Percentiles rank a stretch among this genome's conserved stretches.
Evolutionary conservation across 2,888 invertebrate genomes (phyloP).

Genomic region (Rotaria sp.): DNA sequence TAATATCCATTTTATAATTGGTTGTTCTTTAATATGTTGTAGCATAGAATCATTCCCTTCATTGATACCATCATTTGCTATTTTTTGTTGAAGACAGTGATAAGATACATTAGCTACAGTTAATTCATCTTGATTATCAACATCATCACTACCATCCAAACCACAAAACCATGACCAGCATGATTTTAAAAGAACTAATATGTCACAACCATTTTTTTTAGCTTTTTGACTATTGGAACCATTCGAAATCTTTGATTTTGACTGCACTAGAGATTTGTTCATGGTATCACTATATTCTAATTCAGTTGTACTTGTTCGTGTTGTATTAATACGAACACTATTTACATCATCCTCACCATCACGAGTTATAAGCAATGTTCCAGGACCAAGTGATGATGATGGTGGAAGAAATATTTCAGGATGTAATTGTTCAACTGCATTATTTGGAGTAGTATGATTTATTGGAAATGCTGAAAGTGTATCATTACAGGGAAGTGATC

Average conservation of each 20-base stretch:
- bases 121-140: not conserved
- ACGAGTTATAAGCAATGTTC: not conserved
- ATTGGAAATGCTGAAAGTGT: not conserved
- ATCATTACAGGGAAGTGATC: not conserved
- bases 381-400: not conserved
- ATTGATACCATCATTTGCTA: not conserved
- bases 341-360: not conserved
- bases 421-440: not conserved
- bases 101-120: not conserved
- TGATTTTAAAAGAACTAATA: not conserved
- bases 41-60: not conserved
- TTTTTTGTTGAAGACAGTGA: not conserved
- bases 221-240: not conserved
- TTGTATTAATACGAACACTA: not conserved
- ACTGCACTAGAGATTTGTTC: not conserved
- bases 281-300: not conserved
- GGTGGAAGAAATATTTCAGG: not conserved
- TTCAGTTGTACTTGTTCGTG: not conserved
- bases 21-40: not conserved
- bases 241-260: not conserved
- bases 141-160: not conserved
- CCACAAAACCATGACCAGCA: conserved; percentile 26
- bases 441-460: not conserved
- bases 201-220: not conserved
- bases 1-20: conserved; percentile 12